Evolutionary conservation across 2,797 vertebrate species (phyloP).

Genomic region (Microcaecilia unicolor): DNA sequence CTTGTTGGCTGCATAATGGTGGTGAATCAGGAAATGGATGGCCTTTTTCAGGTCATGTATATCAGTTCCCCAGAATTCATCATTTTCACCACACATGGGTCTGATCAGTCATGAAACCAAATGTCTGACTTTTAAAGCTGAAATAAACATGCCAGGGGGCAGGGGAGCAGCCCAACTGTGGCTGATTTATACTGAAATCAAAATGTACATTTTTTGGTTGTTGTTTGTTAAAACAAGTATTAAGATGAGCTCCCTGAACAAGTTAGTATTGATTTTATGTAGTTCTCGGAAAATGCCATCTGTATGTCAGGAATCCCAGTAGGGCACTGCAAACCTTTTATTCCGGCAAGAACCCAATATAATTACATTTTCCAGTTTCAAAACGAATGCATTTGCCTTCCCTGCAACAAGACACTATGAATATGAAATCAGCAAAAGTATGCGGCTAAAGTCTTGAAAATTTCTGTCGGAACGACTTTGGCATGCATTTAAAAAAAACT

Average conservation of each 20-base stretch:
- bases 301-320: not conserved
- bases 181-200: no score
- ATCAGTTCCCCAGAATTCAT: slow-evolving; percentile 55
- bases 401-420: no score
- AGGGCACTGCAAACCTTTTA: not conserved
- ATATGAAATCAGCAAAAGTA: no score
- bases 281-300: not conserved
- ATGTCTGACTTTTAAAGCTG: not conserved
- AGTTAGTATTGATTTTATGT: not conserved
- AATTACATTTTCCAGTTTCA: no score
- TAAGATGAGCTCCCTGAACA: not conserved
- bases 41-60: slow-evolving; percentile 55
- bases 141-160: not conserved
- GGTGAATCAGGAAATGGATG: slow-evolving; percentile 69
- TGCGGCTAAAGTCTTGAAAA: no score
- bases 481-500: no score
- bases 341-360: no score
- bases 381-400: no score
- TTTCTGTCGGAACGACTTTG: no score
- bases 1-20: no score
- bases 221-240: not conserved
- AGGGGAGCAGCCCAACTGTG: not conserved
- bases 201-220: no score
- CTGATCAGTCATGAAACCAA: not conserved
- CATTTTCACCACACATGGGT: slow-evolving; percentile 56